phyloP scores from a whole-genome alignment of 2,797 vertebrate species.

The Tragelaphus eurycerus region DNA sequence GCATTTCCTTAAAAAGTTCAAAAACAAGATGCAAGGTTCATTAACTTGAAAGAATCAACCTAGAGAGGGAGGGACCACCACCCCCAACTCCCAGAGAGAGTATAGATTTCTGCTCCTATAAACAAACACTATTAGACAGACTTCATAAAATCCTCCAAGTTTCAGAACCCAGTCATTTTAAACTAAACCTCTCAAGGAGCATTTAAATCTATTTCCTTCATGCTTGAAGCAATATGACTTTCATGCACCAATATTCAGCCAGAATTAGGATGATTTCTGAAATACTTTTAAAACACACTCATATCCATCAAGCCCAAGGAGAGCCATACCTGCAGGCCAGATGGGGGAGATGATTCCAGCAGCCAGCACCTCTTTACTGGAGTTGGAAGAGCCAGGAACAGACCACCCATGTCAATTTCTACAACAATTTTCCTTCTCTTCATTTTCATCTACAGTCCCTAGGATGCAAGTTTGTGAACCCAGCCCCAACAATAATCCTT shows the following conservation, averaged over 20 bases:
- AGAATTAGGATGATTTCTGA: conserved; percentile 39
- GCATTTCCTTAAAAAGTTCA: conserved; percentile 20
- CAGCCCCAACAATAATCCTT: not conserved
- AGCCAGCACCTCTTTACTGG: not conserved
- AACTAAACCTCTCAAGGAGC: not conserved
- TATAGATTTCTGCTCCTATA: not conserved
- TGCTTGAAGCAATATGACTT: not conserved
- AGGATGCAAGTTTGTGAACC: conserved; percentile 13
- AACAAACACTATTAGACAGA: conserved; percentile 20
- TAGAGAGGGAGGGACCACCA: not conserved
- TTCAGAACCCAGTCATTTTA: conserved; percentile 33
- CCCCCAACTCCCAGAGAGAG: not conserved
- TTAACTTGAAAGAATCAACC: not conserved
- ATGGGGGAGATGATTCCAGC: not conserved
- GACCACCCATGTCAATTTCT: not conserved
- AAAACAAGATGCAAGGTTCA: not conserved
- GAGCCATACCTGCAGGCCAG: not conserved
- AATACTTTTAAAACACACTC: conserved; percentile 38
- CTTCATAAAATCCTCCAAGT: not conserved
- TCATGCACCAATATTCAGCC: not conserved
- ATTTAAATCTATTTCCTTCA: conserved; percentile 38
- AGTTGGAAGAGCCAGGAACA: not conserved
- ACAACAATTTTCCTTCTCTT: conserved; percentile 14
- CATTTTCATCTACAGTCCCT: not conserved
- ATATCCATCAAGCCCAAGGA: not conserved